Evolutionary conservation across 2,888 invertebrate species (phyloP), one percentile per base, ranked within the genome.

Genomic region (Choreutis nemorana): DNA sequence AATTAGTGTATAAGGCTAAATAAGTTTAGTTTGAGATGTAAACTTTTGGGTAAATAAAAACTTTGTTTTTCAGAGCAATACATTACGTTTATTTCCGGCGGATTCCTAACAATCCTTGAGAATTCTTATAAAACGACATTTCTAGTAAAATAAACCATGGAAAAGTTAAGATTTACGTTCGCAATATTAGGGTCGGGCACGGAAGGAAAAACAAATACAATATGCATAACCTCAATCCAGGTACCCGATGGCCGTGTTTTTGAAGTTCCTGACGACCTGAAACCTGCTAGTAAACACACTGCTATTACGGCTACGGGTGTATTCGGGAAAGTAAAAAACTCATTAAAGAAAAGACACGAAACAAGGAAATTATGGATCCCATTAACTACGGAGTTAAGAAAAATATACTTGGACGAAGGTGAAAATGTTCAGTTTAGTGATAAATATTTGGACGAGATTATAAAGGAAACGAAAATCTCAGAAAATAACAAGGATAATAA

Each of bases 181-280:
- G n/a, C n/a, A n/a, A n/a, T n/a, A n/a, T n/a, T n/a, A n/a, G n/a
- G n/a, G n/a, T n/a, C n/a, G n/a, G n/a, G n/a, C n/a, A n/a, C n/a
- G n/a, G n/a, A n/a, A n/a, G n/a, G n/a, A n/a, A n/a, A n/a, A n/a
- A n/a, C n/a, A n/a, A n/a, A n/a, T n/a, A n/a, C n/a, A n/a, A n/a
- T n/a, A n/a, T n/a, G n/a, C n/a, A 41, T 45, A 40, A 41, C 41
- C 28, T 41, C 41, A 29, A 40, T 45, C 23, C 28, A 10, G 1
- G 41, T 39, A 30, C 26, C 26, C 7, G 28, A 38, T 22, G 35
- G 29, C n/a, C 16, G 30, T 3, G 23, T 23, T 29, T 48, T 32
- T 35, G 26, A 5, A 1, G 33, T 45, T 15, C 40, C 45, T 6
- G 29, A 4, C 1, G 41, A 42, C 7, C 37, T 30, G n/a, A 32